Conservation (phyloP, 2,797 vertebrate genomes). For the Synanceia verrucosa region DNA sequence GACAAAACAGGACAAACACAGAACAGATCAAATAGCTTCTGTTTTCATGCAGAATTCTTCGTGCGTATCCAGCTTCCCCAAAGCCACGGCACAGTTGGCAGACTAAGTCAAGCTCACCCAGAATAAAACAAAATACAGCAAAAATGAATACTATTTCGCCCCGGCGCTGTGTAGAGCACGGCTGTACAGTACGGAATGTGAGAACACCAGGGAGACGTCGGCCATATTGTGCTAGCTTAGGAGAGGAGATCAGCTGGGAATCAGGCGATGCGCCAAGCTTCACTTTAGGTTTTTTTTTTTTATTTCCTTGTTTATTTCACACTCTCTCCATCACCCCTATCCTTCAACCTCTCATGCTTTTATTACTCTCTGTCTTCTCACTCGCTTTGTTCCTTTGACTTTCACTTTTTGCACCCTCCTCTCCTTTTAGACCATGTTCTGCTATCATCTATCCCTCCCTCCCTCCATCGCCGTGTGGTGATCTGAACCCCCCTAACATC, state of each 20-base stretch:
- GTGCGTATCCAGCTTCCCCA: conserved; percentile 53
- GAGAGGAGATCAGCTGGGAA: conserved; percentile 80
- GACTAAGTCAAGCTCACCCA: conserved; percentile 66
- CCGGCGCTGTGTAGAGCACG: conserved; percentile 49
- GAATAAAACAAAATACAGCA: conserved; percentile 62
- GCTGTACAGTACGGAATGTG: conserved; percentile 58
- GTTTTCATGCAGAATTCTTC: conserved; percentile 63
- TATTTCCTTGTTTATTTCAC: conserved; percentile 40
- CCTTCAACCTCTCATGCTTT: conserved; percentile 2
- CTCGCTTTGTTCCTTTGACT: neutral
- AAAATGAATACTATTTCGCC: conserved; percentile 73
- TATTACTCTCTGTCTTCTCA: neutral
- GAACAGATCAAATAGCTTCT: conserved; percentile 72
- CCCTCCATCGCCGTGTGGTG: conserved; percentile 57
- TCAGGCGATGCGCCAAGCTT: conserved; percentile 75
- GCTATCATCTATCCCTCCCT: conserved; percentile 39
- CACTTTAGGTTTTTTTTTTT: conserved; percentile 45
- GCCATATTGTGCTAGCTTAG: conserved; percentile 85
- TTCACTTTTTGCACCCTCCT: conserved; percentile 18
- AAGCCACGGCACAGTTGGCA: conserved; percentile 73
- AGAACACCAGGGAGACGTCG: conserved; percentile 70
- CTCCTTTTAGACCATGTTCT: conserved; percentile 13
- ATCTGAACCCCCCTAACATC: conserved; percentile 84
- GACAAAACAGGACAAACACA: conserved; percentile 72
- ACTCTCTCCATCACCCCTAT: conserved; percentile 25